These are phyloP conservation scores for Mormyrus hasselquistii DNA, from an alignment of 2,797 vertebrate species.

Conservation along the genomic window DNA sequence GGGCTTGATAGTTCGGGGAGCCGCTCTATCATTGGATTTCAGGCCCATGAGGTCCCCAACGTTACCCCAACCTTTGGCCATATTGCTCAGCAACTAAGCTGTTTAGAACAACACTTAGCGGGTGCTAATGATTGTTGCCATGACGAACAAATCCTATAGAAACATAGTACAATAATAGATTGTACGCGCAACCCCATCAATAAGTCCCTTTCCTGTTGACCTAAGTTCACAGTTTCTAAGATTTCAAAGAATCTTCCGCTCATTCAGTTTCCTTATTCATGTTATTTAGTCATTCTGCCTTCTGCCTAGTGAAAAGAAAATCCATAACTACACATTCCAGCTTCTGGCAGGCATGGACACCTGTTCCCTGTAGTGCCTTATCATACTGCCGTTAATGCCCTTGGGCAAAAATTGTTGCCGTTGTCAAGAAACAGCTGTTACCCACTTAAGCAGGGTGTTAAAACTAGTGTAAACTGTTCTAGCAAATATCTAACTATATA, in stretches of 20 bases:
- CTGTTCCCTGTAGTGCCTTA: not conserved
- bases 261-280: not conserved
- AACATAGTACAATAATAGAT: not conserved
- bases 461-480: not conserved
- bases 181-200: not conserved
- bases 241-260: not conserved
- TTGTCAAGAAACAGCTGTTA: constrained; percentile 8
- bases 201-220: not conserved
- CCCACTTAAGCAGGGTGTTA: not conserved
- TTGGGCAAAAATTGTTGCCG: not conserved
- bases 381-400: not conserved
- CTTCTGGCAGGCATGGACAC: not conserved
- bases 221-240: not conserved
- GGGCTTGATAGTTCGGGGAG: not conserved
- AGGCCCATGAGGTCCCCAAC: not conserved
- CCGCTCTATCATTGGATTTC: not conserved
- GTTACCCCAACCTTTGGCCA: not conserved
- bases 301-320: not conserved
- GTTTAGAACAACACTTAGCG: not conserved
- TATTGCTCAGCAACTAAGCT: not conserved
- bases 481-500: not conserved
- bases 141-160: not conserved
- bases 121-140: not conserved
- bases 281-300: not conserved
- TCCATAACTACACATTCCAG: not conserved